Evolutionary conservation across 2,797 vertebrate genomes (phyloP).

Genomic region (Cyprinodon diabolis): DNA sequence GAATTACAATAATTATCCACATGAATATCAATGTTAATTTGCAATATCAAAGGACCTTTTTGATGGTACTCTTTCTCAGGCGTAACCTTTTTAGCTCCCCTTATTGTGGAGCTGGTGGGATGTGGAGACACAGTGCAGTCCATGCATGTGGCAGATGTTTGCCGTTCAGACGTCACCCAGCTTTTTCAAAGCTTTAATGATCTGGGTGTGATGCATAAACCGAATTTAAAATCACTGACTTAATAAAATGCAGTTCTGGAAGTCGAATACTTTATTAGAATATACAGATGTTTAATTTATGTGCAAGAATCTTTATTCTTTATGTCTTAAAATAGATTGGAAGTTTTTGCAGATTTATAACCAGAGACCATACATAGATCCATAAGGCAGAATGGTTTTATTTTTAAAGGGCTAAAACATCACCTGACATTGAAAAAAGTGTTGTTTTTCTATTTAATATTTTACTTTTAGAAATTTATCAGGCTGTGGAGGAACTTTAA

Average conservation of each 20-base stretch:
- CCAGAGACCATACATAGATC: not conserved
- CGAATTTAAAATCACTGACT: slow-evolving; percentile 16
- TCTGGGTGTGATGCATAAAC: slow-evolving; percentile 5
- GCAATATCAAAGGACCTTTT: slow-evolving; percentile 62
- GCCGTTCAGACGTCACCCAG: slow-evolving; percentile 32
- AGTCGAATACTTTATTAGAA: not conserved
- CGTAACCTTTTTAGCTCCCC: slow-evolving; percentile 56
- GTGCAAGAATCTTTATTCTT: not conserved
- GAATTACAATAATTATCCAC: slow-evolving; percentile 82
- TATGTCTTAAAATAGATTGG: slow-evolving; percentile 10
- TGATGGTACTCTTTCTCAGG: slow-evolving; percentile 62
- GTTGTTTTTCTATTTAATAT: too few relatives aligned
- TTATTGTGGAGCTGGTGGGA: slow-evolving; percentile 40
- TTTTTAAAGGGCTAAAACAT: too few relatives aligned
- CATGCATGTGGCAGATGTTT: slow-evolving; percentile 42
- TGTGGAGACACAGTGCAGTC: slow-evolving; percentile 37
- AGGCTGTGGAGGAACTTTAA: too few relatives aligned
- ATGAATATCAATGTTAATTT: slow-evolving; percentile 74
- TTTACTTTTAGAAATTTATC: too few relatives aligned
- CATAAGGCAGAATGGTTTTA: too few relatives aligned
- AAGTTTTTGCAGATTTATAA: not conserved
- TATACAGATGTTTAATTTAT: slow-evolving; percentile 10
- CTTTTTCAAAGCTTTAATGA: slow-evolving; percentile 34
- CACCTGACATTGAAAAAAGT: too few relatives aligned
- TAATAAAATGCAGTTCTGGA: slow-evolving; percentile 12